Evolutionary conservation across 1,140 invertebrate species (phyloP), one percentile per base, ranked within the genome.

Genomic region (Drosophila bifasciata): DNA sequence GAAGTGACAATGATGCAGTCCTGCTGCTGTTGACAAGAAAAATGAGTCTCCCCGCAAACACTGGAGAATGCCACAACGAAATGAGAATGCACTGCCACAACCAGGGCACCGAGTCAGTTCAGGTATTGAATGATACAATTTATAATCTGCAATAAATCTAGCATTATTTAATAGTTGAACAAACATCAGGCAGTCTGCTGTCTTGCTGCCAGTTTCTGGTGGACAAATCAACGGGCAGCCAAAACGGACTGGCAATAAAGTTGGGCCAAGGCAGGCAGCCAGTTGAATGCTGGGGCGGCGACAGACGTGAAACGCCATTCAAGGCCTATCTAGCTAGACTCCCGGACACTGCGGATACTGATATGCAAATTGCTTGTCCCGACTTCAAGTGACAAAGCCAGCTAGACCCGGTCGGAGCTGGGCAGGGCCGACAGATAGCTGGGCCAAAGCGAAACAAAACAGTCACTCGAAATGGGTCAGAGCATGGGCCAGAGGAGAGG

Each of bases 341-440:
- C 53, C 60, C 69, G 74, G 61, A 51, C 45, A 56, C 50, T 68
- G 49, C 61, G 50, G 52, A 45, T 61, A 68, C 74, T 88, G 83
- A 86, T 88, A 86, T 86, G 83, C 83, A 86, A 86, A 86, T 86
- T 78, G 68, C 81, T 83, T 76, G 73, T 17, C 55, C 48, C 63
- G 73, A 51, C 79, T 74, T 64, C 79, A 40, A 80, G 68, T 84
- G 79, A 85, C 80, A 73, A 64, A 62, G 59, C 40, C 50, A 17
- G 50, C 68, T 17, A 55, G 28, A 43, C 46, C 44, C 8, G 16
- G 16, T 36, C 39, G 41, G 41, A 46, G 32, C 32, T 3, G 32
- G 32, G 32, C 17, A 19, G 39, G 64, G 39, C 46, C 25, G 23
- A 41, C 15, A 44, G 43, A 51, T 69, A 68, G 59, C 62, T 62